Conservation (phyloP, 2,888 invertebrate genomes). For the Andrena camellia region DNA sequence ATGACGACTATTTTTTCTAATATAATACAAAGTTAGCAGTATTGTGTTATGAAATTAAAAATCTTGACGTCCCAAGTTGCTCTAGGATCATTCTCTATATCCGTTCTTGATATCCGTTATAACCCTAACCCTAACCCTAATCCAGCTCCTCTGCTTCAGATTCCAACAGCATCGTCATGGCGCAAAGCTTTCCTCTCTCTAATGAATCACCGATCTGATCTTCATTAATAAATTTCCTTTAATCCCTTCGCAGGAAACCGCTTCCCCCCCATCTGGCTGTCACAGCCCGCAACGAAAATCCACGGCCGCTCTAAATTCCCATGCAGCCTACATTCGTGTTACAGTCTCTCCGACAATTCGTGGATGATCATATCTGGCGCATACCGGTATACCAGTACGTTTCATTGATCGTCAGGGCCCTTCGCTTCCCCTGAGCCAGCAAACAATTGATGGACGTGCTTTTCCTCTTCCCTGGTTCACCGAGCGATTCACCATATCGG, state of each 20-base stretch:
- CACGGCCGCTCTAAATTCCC: conserved; percentile 35
- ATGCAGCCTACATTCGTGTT: conserved; percentile 31
- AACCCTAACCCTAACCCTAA: too few relatives aligned
- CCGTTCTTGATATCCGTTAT: too few relatives aligned
- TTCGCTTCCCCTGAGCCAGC: background rate
- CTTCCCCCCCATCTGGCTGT: conserved; percentile 9
- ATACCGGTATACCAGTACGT: conserved; percentile 28
- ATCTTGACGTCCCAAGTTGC: background rate
- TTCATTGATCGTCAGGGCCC: conserved; percentile 62
- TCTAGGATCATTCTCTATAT: background rate
- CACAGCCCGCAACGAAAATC: conserved; percentile 11
- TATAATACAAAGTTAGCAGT: too few relatives aligned
- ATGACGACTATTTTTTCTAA: too few relatives aligned
- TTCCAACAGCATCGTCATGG: background rate
- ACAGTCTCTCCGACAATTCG: conserved; percentile 17
- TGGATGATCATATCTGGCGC: conserved; percentile 51
- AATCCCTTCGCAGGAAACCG: conserved; percentile 12
- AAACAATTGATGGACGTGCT: background rate
- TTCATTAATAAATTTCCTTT: background rate
- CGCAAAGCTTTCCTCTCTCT: background rate
- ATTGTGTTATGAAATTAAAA: too few relatives aligned
- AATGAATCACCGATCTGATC: background rate
- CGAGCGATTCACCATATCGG: background rate
- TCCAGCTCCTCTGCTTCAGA: background rate
- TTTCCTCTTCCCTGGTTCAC: background rate